phyloP scores from a whole-genome alignment of 2,797 vertebrate genomes.

The Syndactyla subalaris region DNA sequence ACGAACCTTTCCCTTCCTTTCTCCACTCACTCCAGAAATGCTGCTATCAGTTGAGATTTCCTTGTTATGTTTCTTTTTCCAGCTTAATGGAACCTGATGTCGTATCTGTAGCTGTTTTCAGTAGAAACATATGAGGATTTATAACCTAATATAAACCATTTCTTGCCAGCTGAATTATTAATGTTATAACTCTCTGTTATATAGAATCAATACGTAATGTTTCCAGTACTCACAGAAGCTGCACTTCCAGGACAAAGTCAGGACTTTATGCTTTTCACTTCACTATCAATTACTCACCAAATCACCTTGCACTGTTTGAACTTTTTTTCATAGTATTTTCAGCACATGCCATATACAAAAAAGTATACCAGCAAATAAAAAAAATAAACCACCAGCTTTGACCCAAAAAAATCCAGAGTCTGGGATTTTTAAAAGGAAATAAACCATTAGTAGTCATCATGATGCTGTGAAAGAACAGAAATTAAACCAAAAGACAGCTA shows the following conservation, averaged over 20 bases:
- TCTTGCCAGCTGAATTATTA: slow-evolving; percentile 42
- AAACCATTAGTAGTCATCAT: neutral
- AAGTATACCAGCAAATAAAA: neutral
- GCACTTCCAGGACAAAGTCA: neutral
- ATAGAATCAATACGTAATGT: slow-evolving; percentile 5
- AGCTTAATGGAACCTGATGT: slow-evolving; percentile 43
- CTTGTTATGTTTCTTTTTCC: neutral
- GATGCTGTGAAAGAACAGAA: slow-evolving; percentile 17
- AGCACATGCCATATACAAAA: neutral
- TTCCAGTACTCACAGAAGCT: neutral
- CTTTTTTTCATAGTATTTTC: neutral
- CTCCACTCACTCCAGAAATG: neutral
- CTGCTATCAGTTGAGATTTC: neutral
- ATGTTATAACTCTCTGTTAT: neutral
- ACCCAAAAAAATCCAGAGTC: neutral
- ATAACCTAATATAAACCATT: neutral
- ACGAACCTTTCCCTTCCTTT: neutral
- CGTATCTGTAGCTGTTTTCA: slow-evolving; percentile 3
- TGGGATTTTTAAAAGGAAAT: neutral
- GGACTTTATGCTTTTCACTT: neutral
- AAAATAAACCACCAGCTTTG: neutral
- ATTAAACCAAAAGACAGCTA: neutral
- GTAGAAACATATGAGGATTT: neutral
- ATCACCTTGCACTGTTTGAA: neutral
- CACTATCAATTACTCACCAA: neutral